Conservation (phyloP, 2,797 vertebrate genomes). For the Uromys caudimaculatus region DNA sequence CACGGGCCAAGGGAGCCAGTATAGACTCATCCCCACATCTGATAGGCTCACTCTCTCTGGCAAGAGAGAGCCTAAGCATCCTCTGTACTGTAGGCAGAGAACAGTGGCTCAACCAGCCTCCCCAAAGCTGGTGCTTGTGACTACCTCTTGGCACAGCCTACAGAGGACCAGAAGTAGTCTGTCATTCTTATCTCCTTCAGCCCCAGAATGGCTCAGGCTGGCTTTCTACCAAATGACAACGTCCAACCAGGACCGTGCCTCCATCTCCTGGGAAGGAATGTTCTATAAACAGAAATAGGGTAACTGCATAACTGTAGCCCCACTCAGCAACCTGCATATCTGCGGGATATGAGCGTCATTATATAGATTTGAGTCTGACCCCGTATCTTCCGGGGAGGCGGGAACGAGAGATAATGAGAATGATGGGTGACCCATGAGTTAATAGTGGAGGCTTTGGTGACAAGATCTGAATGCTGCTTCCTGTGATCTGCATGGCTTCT, state of each 20-base stretch:
- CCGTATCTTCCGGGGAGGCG: background rate
- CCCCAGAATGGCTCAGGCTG: background rate
- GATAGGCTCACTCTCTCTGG: background rate
- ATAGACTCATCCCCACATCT: background rate
- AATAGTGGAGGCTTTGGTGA: rapidly evolving
- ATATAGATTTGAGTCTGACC: background rate
- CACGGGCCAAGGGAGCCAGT: background rate
- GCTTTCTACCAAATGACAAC: slow-evolving; percentile 1
- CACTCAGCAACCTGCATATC: background rate
- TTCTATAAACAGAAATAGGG: slow-evolving; percentile 57
- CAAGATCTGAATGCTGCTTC: background rate
- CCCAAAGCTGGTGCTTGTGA: background rate
- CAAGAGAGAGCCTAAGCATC: background rate
- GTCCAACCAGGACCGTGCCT: background rate
- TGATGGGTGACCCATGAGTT: background rate
- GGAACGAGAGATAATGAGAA: background rate
- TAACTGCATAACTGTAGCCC: background rate
- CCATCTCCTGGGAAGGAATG: slow-evolving; percentile 57
- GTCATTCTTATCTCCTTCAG: background rate
- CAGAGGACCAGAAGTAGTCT: rapidly evolving
- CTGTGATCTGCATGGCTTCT: background rate
- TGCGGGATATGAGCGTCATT: background rate
- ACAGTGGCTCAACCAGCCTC: rapidly evolving
- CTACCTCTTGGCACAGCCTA: background rate
- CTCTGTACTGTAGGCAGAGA: background rate